Conservation (phyloP, 2,888 invertebrate species). For the Yponomeuta evonymella region DNA sequence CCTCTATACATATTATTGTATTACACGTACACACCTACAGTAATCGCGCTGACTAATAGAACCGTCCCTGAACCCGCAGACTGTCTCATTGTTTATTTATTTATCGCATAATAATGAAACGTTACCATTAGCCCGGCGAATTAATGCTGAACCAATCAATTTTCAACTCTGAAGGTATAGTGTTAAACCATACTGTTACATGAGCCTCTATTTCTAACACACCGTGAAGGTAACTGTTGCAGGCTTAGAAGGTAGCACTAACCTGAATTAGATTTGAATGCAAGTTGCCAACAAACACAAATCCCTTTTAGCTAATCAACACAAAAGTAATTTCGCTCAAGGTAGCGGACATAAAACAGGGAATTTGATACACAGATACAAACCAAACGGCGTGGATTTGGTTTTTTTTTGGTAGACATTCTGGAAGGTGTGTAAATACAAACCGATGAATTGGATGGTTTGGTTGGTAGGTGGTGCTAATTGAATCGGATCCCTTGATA, state of each 20-base stretch:
- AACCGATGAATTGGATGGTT: background rate
- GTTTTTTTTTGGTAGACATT: too few relatives aligned
- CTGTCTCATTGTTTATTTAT: conserved; percentile 14
- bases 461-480: conserved; percentile 26
- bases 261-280: background rate
- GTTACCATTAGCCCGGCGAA: background rate
- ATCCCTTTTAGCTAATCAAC: background rate
- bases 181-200: background rate
- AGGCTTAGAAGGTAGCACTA: background rate
- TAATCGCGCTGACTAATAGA: conserved; percentile 5
- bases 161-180: background rate
- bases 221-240: conserved; percentile 1
- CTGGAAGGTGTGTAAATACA: too few relatives aligned
- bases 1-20: conserved; percentile 3
- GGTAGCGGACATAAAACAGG: background rate
- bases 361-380: background rate
- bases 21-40: background rate
- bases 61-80: conserved; percentile 11
- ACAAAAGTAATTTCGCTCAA: background rate
- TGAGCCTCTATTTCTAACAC: background rate
- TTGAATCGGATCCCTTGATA: conserved; percentile 35
- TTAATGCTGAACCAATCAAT: conserved; percentile 3
- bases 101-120: conserved; percentile 10
- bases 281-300: background rate
- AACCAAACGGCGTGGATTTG: too few relatives aligned